These are phyloP conservation scores for Ia io DNA, from an alignment of 2,113 vertebrate species.

Conservation along the genomic window DNA sequence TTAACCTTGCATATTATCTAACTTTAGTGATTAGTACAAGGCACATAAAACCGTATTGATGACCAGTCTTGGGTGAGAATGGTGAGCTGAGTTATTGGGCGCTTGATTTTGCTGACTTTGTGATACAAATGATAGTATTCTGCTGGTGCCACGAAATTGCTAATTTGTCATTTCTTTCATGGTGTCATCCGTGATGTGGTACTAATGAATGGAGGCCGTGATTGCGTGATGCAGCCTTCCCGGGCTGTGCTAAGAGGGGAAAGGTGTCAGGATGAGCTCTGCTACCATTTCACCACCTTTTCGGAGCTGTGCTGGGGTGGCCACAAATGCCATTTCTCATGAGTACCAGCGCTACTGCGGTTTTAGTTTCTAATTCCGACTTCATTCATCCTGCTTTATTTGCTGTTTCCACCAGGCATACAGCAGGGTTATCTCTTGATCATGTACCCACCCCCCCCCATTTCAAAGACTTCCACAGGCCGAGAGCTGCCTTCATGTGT, in stretches of 20 bases:
- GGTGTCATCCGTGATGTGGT: constrained; percentile 80
- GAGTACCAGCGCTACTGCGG: not conserved
- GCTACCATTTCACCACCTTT: constrained; percentile 31
- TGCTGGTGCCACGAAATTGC: constrained; percentile 81
- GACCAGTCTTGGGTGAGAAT: constrained; percentile 79
- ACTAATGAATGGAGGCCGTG: constrained; percentile 82
- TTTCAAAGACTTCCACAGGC: not conserved
- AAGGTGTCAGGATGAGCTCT: constrained; percentile 69
- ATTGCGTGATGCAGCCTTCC: constrained; percentile 65
- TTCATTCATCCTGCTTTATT: not conserved
- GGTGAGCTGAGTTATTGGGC: constrained; percentile 84
- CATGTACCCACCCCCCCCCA: not conserved
- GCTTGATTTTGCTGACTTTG: constrained; percentile 89
- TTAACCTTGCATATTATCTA: constrained; percentile 92
- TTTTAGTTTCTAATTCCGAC: not conserved
- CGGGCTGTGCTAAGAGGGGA: constrained; percentile 34
- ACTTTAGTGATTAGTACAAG: constrained; percentile 89
- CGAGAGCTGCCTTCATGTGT: accelerated
- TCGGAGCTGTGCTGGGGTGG: not conserved
- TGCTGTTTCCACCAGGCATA: not conserved
- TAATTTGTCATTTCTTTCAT: constrained; percentile 90
- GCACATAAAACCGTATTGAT: constrained; percentile 88
- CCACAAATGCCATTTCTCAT: not conserved
- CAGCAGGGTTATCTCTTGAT: not conserved
- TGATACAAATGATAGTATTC: constrained; percentile 89